Evolutionary conservation across 92 coral and sea anemone species (phyloP).

Genomic region (Desmophyllum pertusum): DNA sequence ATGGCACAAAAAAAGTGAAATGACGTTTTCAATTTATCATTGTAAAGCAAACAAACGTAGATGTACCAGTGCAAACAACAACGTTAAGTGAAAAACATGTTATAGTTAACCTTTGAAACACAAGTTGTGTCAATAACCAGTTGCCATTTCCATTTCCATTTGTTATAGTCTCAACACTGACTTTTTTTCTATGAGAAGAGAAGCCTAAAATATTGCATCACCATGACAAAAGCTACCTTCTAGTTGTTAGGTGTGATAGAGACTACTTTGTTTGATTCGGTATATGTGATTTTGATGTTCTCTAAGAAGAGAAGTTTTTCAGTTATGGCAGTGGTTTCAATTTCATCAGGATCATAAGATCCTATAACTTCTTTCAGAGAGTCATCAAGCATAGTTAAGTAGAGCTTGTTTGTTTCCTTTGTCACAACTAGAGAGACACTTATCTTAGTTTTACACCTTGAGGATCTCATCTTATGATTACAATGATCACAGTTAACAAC

Average conservation of each 20-base stretch:
- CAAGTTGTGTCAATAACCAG: too few species aligned
- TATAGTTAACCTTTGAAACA: too few species aligned
- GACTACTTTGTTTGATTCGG: constrained; percentile 35
- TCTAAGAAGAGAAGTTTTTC: constrained; percentile 27
- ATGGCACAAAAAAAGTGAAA: too few species aligned
- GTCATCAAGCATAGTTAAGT: constrained; percentile 48
- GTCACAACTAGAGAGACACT: constrained; percentile 37
- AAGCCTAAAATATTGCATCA: too few species aligned
- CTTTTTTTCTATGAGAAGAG: too few species aligned
- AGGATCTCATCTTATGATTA: constrained; percentile 46
- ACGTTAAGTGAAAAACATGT: too few species aligned
- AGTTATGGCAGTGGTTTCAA: constrained; percentile 24
- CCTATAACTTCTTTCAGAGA: constrained; percentile 30
- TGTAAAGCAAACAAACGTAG: too few species aligned
- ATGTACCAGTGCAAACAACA: too few species aligned
- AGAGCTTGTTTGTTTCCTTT: constrained; percentile 34
- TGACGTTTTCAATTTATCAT: too few species aligned
- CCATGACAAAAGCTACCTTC: too few species aligned
- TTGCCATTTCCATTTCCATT: too few species aligned
- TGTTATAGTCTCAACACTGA: too few species aligned
- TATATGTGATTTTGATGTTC: constrained; percentile 36
- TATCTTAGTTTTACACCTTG: constrained; percentile 49
- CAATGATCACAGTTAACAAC: not conserved
- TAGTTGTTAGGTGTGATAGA: not conserved
- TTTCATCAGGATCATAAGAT: constrained; percentile 21